Evolutionary conservation across 2,888 invertebrate genomes (phyloP), one percentile per base, ranked within the genome.

Genomic region (Chaetogeoica ovagalla): DNA sequence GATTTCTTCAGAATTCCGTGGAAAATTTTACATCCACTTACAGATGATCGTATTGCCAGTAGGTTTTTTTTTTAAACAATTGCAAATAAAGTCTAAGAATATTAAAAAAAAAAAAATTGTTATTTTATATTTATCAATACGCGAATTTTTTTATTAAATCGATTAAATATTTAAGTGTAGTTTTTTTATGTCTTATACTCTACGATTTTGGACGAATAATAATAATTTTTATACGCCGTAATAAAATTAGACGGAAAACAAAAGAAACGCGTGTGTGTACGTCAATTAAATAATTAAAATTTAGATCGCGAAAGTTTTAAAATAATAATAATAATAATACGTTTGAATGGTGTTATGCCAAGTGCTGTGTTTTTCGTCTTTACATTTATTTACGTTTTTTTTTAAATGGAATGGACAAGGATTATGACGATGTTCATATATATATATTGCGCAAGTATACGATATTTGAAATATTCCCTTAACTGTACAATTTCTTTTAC

Each of bases 221-320:
- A 52, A 52, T 68, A 19, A 11, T 30, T 17, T 55, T 52, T 55
- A 52, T 17, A n/a, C n/a, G 39, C 21, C 3, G 52, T 19, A 48
- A 71, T 79, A 55, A 70, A 71, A 63, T 70, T 71, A 71, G 62
- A 79, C 15, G 57, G 7, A 79, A 71, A 79, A 79, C 70, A 63
- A 69, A 63, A 70, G 69, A 70, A 70, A 70, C 21, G 55, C 69
- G 62, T 63, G 77, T 70, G 52, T 23, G 70, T 62, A n/a, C 3
- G 9, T 59, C 55, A 63, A 70, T 79, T 70, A 52, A 62, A 79
- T 55, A 19, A 63, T 39, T 55, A 62, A 39, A 79, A 70, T 70
- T 70, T 79, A 55, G 52, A 70, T 63, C 37, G 19, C 55, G 23
- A 30, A 62, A 79, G 63, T 69, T 79, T 70, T 70, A 70, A 70